Evolutionary conservation across 2,888 invertebrate species (phyloP).

Genomic region (Philopedon plagiatum): DNA sequence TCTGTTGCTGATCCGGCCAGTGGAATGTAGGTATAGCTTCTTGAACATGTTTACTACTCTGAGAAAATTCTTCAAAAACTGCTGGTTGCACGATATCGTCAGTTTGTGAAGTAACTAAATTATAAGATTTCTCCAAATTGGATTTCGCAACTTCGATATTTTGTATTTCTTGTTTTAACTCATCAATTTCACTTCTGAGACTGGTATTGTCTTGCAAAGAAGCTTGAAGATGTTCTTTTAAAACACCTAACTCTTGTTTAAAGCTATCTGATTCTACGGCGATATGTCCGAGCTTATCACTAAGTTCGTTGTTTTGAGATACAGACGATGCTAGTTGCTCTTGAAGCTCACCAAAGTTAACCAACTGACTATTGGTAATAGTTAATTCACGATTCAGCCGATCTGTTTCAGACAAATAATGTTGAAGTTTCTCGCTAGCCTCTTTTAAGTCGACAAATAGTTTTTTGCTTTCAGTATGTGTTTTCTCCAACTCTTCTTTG

Average conservation of each 20-base stretch:
- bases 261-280: not conserved
- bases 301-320: constrained; percentile 8
- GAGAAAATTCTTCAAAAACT: constrained; percentile 18
- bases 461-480: not conserved
- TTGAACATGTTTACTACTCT: not conserved
- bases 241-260: not conserved
- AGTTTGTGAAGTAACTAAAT: constrained; percentile 35
- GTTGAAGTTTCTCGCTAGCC: constrained; percentile 16
- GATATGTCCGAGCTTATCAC: not conserved
- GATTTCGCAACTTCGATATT: constrained; percentile 51
- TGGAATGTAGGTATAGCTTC: constrained; percentile 53
- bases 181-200: constrained; percentile 53
- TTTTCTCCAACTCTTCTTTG: not conserved
- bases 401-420: constrained; percentile 35
- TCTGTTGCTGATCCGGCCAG: constrained; percentile 55
- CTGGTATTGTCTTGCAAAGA: constrained; percentile 61
- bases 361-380: not conserved
- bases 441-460: constrained; percentile 7
- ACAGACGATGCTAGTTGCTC: not conserved
- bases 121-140: constrained; percentile 51
- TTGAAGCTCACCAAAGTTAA: not conserved
- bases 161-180: constrained; percentile 50
- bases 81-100: not conserved
- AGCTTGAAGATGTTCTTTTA: not conserved
- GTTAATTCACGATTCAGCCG: constrained; percentile 3